phyloP scores from a whole-genome alignment of 2,113 vertebrate genomes.

The Myiozetetes cayanensis region DNA sequence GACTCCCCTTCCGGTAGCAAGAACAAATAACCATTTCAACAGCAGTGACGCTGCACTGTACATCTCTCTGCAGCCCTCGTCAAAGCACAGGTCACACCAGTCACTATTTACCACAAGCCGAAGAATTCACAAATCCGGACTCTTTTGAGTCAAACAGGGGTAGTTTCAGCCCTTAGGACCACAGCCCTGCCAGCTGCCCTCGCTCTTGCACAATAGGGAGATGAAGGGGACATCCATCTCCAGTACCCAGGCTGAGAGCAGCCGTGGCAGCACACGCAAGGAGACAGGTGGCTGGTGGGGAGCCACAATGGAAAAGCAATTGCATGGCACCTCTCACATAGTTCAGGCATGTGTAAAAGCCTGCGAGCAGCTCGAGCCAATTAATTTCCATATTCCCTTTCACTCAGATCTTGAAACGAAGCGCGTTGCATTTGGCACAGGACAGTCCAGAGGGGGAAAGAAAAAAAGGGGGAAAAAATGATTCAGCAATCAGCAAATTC shows the following conservation, averaged over 20 bases:
- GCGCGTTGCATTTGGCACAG: fast-evolving
- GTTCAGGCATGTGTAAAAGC: not conserved
- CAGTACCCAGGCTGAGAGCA: not conserved
- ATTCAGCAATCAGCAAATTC: constrained; percentile 30
- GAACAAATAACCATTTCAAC: not conserved
- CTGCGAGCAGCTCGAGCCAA: not conserved
- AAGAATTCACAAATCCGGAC: constrained; percentile 33
- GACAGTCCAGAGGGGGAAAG: not conserved
- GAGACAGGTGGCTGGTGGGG: constrained; percentile 14
- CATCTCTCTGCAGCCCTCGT: not conserved
- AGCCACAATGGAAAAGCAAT: constrained; percentile 20
- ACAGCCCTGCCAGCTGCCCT: constrained; percentile 27
- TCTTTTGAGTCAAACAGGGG: not conserved
- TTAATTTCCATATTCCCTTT: constrained; percentile 55
- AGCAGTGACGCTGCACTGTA: not conserved
- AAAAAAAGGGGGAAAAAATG: not conserved
- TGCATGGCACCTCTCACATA: not conserved
- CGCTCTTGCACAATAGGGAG: not conserved
- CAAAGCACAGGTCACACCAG: constrained; percentile 11
- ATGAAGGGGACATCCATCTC: constrained; percentile 15
- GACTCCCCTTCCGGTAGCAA: not conserved
- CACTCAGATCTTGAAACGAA: not conserved
- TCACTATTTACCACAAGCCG: not conserved
- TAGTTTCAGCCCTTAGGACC: not conserved
- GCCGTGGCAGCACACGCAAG: fast-evolving